Percentiles rank a stretch among this genome's conserved stretches.
Evolutionary conservation across 2,113 vertebrate species (phyloP).

Genomic region (Xiphophorus hellerii): DNA sequence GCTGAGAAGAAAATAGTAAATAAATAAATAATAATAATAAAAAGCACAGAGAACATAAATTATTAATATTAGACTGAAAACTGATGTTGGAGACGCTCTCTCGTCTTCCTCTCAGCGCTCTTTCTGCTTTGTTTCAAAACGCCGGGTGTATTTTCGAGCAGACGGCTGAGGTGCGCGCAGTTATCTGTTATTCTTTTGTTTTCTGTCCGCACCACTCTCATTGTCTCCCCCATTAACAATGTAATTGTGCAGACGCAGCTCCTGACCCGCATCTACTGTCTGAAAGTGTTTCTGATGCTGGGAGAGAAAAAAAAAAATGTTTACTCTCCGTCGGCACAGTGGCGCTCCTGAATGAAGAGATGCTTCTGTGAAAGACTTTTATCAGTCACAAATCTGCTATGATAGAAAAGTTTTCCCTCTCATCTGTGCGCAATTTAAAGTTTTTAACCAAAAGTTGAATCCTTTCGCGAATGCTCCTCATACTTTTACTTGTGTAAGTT

Average conservation of each 20-base stretch:
- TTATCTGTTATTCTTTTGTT: conserved; percentile 76
- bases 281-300: conserved; percentile 56
- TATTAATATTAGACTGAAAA: conserved; percentile 85
- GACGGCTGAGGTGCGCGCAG: conserved; percentile 67
- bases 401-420: conserved; percentile 33
- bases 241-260: conserved; percentile 76
- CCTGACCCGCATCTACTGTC: conserved; percentile 68
- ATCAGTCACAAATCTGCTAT: conserved; percentile 24
- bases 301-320: conserved; percentile 46
- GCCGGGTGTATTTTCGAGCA: conserved; percentile 65
- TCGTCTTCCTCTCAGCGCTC: conserved; percentile 71
- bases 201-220: conserved; percentile 56
- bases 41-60: conserved; percentile 83
- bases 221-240: conserved; percentile 67
- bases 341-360: background rate
- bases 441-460: conserved; percentile 26
- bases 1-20: conserved; percentile 80
- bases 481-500: conserved; percentile 1
- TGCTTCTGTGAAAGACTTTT: conserved; percentile 26
- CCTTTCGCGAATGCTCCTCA: conserved; percentile 15
- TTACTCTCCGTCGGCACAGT: conserved; percentile 37
- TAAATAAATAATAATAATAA: conserved; percentile 86
- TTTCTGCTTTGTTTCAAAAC: conserved; percentile 58
- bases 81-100: conserved; percentile 80
- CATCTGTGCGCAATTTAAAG: conserved; percentile 18